Conservation (phyloP, 2,113 vertebrate species). For the Pionites leucogaster region DNA sequence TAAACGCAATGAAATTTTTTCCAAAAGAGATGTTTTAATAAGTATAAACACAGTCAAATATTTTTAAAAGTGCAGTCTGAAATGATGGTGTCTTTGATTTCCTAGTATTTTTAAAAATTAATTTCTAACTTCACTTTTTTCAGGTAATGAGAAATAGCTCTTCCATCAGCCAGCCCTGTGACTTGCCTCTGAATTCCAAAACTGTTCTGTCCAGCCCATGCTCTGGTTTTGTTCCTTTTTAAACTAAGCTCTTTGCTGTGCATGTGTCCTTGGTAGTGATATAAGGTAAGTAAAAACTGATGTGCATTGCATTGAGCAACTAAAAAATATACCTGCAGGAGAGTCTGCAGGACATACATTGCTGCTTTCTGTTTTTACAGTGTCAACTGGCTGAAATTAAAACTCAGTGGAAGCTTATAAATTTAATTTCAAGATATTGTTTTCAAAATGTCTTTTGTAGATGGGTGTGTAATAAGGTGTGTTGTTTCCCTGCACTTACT, state of each 20-base stretch:
- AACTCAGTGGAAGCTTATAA: neutral
- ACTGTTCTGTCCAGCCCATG: neutral
- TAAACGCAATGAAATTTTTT: neutral
- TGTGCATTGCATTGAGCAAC: neutral
- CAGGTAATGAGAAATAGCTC: neutral
- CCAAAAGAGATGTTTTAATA: neutral
- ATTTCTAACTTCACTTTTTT: neutral
- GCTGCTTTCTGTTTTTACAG: neutral
- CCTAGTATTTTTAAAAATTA: neutral
- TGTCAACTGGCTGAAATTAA: neutral
- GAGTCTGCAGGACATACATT: neutral
- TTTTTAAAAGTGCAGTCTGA: neutral
- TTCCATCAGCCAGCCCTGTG: neutral
- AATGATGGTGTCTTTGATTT: neutral
- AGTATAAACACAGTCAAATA: neutral
- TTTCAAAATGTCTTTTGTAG: neutral
- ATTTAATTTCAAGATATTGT: neutral
- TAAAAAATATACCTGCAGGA: neutral
- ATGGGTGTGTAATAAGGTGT: neutral
- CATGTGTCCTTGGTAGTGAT: neutral
- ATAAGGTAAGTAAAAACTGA: rapidly evolving
- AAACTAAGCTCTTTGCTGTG: neutral
- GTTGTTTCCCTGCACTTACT: neutral
- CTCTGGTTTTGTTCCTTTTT: neutral
- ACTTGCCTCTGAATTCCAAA: neutral